Base-by-base conservation (phyloP, 2,888 invertebrate genomes). In the Chymomyza fuscimana region DNA sequence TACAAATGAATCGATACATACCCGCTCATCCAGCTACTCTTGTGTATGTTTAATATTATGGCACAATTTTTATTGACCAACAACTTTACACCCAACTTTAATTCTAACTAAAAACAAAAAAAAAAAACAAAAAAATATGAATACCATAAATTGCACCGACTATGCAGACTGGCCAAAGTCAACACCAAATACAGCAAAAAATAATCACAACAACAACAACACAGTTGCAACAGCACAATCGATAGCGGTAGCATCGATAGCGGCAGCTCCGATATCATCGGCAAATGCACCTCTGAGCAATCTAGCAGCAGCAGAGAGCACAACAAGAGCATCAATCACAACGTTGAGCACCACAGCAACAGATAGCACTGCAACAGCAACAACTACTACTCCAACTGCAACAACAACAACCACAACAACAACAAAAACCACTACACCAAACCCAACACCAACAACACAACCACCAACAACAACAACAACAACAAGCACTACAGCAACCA, bases 141-240 rank as follows among this genome's bases (percentile, higher is more conserved):
- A 32, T 32, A 32, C 40, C 40, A 46, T 36, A 46, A 46, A 46
- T 32, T 46, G 40, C 40, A 46, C 12, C 12, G 40, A 46, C 40
- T 12, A 61, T 70, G 67, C 74, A 90, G 90, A 90, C 80, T 90
- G 90, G 90, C 89, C 90, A 70, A 90, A 90, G 77, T 89, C 90
- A 73, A 85, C 85, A 74, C 77, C 86, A 59, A 46, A 29, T 58
- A 22, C 70, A 68, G 70, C 64, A 72, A 51, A 19, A 75, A 69
- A 60, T 69, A 25, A 46, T 22, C 5, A 16, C 16, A 61, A 16
- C 66, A 46, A 32, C 60, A 61, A 25, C 65, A 52, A 36, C 61
- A 32, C 50, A 63, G 15, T 50, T 50, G 15, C 52, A n/a, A 29
- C 63, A 32, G 7, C 32, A 32, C 32, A 32, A 32, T 32, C 32